Evolutionary conservation across 2,797 vertebrate genomes (phyloP).

Genomic region (Pogoniulus pusillus): DNA sequence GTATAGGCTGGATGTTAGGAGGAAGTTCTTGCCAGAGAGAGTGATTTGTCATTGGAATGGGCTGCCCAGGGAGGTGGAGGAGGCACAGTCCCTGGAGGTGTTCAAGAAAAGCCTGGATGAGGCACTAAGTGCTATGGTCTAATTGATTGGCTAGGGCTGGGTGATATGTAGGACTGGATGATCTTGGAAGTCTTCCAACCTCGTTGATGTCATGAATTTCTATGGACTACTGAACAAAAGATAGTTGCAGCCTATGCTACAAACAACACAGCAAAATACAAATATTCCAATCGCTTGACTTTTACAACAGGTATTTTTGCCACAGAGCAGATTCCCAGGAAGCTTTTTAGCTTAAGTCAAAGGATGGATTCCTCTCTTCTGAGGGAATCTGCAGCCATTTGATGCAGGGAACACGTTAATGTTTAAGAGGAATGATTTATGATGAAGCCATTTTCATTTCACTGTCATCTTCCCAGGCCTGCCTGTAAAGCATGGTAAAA

Average conservation of each 20-base stretch:
- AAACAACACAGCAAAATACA: not conserved
- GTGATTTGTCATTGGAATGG: no score
- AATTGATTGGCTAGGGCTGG: no score
- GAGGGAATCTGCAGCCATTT: not conserved
- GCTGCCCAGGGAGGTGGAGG: no score
- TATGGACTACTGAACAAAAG: not conserved
- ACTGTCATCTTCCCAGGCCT: not conserved
- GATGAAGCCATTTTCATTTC: not conserved
- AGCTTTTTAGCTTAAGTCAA: not conserved
- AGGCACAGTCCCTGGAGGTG: no score
- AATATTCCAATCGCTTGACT: not conserved
- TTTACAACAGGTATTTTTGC: not conserved
- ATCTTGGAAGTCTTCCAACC: no score
- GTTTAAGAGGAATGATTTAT: not conserved
- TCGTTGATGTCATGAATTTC: no score
- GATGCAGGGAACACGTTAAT: not conserved
- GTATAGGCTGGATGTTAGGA: no score
- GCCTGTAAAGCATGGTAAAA: not conserved
- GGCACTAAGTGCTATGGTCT: no score
- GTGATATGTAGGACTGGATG: no score
- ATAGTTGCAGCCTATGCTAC: not conserved
- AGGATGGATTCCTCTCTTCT: not conserved
- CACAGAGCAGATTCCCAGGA: not conserved
- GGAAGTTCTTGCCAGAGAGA: no score
- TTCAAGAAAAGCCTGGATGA: no score